Base-by-base conservation (phyloP, 2,888 invertebrate genomes). In the Hemicrepidius hirtus region DNA sequence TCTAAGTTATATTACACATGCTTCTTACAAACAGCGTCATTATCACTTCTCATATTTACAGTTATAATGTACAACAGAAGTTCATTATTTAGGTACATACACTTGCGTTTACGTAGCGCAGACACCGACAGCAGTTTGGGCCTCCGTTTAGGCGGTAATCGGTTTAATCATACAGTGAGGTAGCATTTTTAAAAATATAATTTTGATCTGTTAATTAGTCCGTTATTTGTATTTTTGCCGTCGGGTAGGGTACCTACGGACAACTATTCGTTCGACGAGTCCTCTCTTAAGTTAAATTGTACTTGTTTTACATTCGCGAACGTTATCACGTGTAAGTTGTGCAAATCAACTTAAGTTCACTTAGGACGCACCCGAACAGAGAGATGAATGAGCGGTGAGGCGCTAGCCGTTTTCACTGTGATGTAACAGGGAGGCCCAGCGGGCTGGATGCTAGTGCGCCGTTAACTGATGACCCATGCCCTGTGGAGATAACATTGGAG, bases 371-470 rank as follows among this genome's bases (percentile, higher is more conserved):
- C 64, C 68, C 73, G 68, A 68, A 57, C 73, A 65, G 77, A 76
- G 76, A 78, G 67, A 71, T 78, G 69, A 77, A 77, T 77, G 77
- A 72, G 62, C 59, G 76, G 65, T 76, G 64, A 73, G 72, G 71
- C 75, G 76, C 77, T 86, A 87, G 84, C 86, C 87, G 84, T 86
- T 86, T 82, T 86, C 87, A 82, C 84, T 86, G 83, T 85, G 85
- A 80, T 86, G 86, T 77, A 86, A 84, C 70, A 86, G 77, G 82
- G 90, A 90, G 92, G 93, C 93, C 93, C 93, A 93, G 92, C 92
- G 92, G 92, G 93, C 93, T 89, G 91, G 91, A 91, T 92, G 93
- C 93, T 93, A 94, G 93, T 94, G 93, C 80, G 94, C 93, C 89
- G 93, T 89, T 80, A 93, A 87, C 86, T 93, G 93, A 86, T 94